These are phyloP conservation scores for Trilocha varians DNA, from an alignment of 2,888 invertebrate genomes.

Conservation along the genomic window DNA sequence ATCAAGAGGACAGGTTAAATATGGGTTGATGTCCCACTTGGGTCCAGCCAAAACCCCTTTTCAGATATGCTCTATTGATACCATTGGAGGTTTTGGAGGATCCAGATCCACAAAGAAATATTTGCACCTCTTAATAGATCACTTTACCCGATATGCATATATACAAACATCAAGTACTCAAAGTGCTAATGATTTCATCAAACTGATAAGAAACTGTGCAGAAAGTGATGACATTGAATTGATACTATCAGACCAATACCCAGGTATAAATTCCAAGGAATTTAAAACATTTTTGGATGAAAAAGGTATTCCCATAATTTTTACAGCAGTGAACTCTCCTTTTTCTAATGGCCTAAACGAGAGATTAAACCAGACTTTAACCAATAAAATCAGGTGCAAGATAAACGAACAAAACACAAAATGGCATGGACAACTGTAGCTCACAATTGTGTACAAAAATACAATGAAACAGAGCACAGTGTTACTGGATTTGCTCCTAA, in stretches of 20 bases:
- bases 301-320: conserved; percentile 18
- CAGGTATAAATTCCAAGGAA: conserved; percentile 21
- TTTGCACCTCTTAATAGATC: conserved; percentile 14
- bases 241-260: conserved; percentile 21
- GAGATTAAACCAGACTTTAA: conserved; percentile 9
- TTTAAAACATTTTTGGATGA: conserved; percentile 14
- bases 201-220: conserved; percentile 8
- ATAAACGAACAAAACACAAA: conserved; percentile 12
- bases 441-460: conserved; percentile 7
- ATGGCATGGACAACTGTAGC: conserved; percentile 10
- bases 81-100: conserved; percentile 18
- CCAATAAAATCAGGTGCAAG: conserved; percentile 24
- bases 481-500: no score
- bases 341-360: conserved; percentile 18
- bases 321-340: conserved; percentile 25
- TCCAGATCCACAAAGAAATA: conserved; percentile 20
- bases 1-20: conserved; percentile 13
- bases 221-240: conserved; percentile 11
- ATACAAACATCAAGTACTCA: conserved; percentile 17
- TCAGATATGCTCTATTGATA: conserved; percentile 16
- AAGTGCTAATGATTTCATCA: conserved; percentile 16
- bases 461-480: no score
- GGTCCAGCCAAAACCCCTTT: no score
- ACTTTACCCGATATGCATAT: conserved; percentile 16
- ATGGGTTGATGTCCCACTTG: conserved; percentile 17